Evolutionary conservation across 2,888 invertebrate species (phyloP), one percentile per base, ranked within the genome.

Genomic region (Drosophila nigricruria): DNA sequence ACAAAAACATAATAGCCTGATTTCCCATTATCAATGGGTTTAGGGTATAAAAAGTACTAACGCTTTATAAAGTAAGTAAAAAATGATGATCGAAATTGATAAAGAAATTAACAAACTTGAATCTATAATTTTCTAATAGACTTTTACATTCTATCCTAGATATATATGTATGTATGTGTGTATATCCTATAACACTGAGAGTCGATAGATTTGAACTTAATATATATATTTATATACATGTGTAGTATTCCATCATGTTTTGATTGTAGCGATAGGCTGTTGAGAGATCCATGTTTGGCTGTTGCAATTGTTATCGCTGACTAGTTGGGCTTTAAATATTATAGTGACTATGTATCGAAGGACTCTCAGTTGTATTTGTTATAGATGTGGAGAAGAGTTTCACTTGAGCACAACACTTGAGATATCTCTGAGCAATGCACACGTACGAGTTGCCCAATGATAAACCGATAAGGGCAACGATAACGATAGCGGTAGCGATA

Each of bases 191-290:
- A 5, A 10, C 30, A 30, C 30, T 3, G 30, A 30, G 2, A 30
- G 30, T 1, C 30, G 30, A 30, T 30, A 30, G 30, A 10, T 10
- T 10, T 30, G 10, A 30, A 30, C 8, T 30, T 30, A 30, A 30
- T 9, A 30, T 10, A 1, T 30, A 30, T 25, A 30, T 36, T 70
- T 59, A 75, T 95, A 73, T 95, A 97, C 97, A 98, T 93, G 98
- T 98, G 93, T 98, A 98, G 94, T 98, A 98, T 95, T 98, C 98
- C 98, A 98, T 98, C 98, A 98, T 98, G 93, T 98, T 98, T 92
- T 98, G 98, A 94, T 98, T 98, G 95, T 98, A 98, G 91, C 98
- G 95, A 94, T 98, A 98, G 90, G 98, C 97, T 92, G 97, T 97
- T 92, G 97, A 97, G 91, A 98, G 95, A 94, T 98, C 98, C 96